A percentile compares a stretch with the other conserved stretches of the same genome.
phyloP scores from a whole-genome alignment of 1,140 invertebrate species.

The Apis laboriosa region DNA sequence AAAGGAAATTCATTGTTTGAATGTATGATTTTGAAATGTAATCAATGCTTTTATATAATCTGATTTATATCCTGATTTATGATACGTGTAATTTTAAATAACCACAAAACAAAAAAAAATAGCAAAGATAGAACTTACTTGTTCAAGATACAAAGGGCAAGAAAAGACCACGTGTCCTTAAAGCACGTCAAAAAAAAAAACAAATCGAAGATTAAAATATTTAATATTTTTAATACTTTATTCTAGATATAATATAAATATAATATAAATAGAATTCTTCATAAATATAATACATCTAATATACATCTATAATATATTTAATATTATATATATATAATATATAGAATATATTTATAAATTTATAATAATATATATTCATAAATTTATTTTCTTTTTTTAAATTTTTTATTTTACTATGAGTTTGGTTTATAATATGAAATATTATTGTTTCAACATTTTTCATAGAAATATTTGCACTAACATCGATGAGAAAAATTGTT shows the following conservation, averaged over 20 bases:
- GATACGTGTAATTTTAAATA: neutral
- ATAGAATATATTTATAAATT: too few species aligned
- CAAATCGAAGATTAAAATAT: neutral
- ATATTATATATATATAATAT: too few species aligned
- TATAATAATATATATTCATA: too few species aligned
- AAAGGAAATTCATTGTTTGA: conserved; percentile 64
- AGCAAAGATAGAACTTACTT: neutral
- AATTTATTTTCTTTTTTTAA: neutral
- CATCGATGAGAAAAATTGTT: conserved; percentile 54
- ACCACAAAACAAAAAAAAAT: neutral
- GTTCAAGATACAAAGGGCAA: neutral
- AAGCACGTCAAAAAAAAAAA: neutral
- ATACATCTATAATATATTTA: too few species aligned
- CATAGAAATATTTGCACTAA: conserved; percentile 17
- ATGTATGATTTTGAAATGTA: conserved; percentile 46
- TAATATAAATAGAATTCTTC: too few species aligned
- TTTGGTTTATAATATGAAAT: neutral
- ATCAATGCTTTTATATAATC: conserved; percentile 52
- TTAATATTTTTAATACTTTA: neutral
- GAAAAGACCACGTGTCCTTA: neutral
- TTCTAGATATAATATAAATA: too few species aligned
- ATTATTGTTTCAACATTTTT: neutral
- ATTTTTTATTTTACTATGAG: neutral
- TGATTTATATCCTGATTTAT: conserved; percentile 45
- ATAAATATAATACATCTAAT: too few species aligned